Evolutionary conservation across 2,888 invertebrate species (phyloP).

Genomic region (Eumacrocentrus americanus): DNA sequence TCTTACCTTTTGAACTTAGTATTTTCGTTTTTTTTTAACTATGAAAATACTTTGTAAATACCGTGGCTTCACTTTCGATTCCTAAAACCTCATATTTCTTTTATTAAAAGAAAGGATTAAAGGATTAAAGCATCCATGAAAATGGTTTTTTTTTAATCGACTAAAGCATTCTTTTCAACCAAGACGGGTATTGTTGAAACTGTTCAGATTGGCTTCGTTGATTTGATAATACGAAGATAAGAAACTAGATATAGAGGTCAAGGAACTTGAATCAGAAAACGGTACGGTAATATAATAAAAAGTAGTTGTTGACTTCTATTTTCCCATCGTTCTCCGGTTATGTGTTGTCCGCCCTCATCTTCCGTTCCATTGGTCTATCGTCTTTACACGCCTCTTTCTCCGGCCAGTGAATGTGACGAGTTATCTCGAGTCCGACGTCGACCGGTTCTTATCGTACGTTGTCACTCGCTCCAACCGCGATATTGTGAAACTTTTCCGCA

Average conservation of each 20-base stretch:
- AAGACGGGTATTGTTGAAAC: too few relatives aligned
- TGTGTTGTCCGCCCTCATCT: background rate
- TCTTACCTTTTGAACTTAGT: too few relatives aligned
- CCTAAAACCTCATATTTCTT: too few relatives aligned
- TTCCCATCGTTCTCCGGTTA: background rate
- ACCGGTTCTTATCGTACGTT: constrained; percentile 27
- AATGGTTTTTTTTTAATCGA: too few relatives aligned
- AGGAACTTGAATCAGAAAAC: background rate
- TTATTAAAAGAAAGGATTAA: too few relatives aligned
- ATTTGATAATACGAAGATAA: background rate
- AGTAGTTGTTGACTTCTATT: background rate
- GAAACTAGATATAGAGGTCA: background rate
- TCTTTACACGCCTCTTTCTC: constrained; percentile 27
- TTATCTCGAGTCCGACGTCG: constrained; percentile 23
- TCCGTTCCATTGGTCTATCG: constrained; percentile 23
- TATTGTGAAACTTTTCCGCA: constrained; percentile 24
- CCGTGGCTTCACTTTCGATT: too few relatives aligned
- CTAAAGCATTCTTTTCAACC: too few relatives aligned
- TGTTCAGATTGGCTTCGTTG: too few relatives aligned
- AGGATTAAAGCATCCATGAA: too few relatives aligned
- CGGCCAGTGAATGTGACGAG: constrained; percentile 29
- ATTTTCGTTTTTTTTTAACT: too few relatives aligned
- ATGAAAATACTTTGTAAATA: too few relatives aligned
- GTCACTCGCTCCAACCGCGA: constrained; percentile 15
- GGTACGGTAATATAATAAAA: background rate